Evolutionary conservation across 2,888 invertebrate genomes (phyloP), one percentile per base, ranked within the genome.

Genomic region (Drosophila demipolita): DNA sequence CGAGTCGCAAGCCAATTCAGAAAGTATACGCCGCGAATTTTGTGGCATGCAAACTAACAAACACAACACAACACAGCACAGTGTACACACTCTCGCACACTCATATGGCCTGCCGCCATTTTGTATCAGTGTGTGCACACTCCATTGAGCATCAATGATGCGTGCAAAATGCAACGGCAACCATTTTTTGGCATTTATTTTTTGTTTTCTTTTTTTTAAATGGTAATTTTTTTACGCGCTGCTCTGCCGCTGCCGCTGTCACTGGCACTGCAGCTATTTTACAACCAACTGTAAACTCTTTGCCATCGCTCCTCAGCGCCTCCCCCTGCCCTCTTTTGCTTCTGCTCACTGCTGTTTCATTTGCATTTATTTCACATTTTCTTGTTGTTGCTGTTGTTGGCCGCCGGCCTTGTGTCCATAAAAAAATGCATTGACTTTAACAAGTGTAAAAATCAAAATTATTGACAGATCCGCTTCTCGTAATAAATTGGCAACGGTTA

Each of bases 141-240:
- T 83, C 91, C 91, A 91, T 91, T 91, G 90, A 87, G 87, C 89
- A 80, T 81, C 91, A 91, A 91, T 91, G 91, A 90, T 90, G 91
- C 89, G 90, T 87, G 82, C 89, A 87, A 91, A 91, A 91, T 91
- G 88, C 88, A 90, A 81, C 90, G 90, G 80, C 83, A 90, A 90
- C 90, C 78, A 79, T 72, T 68, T 65, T 78, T 78, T 78, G 72
- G 68, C 72, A 68, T 72, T 72, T 74, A n/a, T 76, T 87, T 74
- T 29, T 20, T 57, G 23, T 32, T 52, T 36, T 36, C 15, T 57
- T 54, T 32, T 52, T 36, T 36, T 33, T 36, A 74, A 75, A 80
- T 82, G 81, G 86, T 78, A 80, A 78, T 87, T 80, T 85, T 85
- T 74, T 61, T 50, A 45, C 23, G 63, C 35, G 42, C 52, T 53